Base-by-base conservation (phyloP, 2,888 invertebrate genomes). In the Ceraclea dissimilis region DNA sequence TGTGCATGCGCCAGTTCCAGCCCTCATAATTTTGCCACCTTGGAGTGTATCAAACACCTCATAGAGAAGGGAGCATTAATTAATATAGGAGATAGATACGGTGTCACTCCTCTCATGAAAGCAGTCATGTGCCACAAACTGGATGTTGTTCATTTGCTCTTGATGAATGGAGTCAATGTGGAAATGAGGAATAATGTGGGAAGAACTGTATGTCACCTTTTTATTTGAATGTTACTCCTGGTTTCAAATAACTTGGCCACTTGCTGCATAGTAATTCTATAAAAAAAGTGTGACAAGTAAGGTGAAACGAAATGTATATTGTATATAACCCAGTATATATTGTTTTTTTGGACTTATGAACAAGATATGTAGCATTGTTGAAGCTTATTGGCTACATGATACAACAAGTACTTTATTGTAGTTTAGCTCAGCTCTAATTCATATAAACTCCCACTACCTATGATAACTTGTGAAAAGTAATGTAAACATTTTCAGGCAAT, bases 91-190 rank as follows among this genome's bases (percentile, higher is more conserved):
- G 81, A 79, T 64, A 80, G 79, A 63, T 78, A 75, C 65, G 79
- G 83, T 11, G 78, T 79, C 67, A 85, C 82, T 43, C 78, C 84
- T 5, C 67, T 85, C 1, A 85, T 85, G 84, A 76, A 75, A 62
- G 83, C 85, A 2, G 79, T 82, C 34, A 68, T 71, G 49, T 75
- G 73, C 61, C 82, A 83, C 20, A 73, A 80, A 63, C 64, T 70
- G 11, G 68, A 71, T 43, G 73, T 81, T 46, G 78, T 84, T 0
- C 64, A 74, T 63, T 74, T 78, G 62, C 67, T 86, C 5, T 58
- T 84, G 16, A 76, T 80, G 44, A 64, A 75, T 57, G 70, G 74
- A 57, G 74, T 74, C 46, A 73, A 83, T 69, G 74, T 81, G 64
- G 75, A 82, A 66, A 76, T 78, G 63, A 71, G 72, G 52, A 84